These are phyloP conservation scores for Lucifuga dentata DNA, from an alignment of 2,113 vertebrate species.

Conservation along the genomic window DNA sequence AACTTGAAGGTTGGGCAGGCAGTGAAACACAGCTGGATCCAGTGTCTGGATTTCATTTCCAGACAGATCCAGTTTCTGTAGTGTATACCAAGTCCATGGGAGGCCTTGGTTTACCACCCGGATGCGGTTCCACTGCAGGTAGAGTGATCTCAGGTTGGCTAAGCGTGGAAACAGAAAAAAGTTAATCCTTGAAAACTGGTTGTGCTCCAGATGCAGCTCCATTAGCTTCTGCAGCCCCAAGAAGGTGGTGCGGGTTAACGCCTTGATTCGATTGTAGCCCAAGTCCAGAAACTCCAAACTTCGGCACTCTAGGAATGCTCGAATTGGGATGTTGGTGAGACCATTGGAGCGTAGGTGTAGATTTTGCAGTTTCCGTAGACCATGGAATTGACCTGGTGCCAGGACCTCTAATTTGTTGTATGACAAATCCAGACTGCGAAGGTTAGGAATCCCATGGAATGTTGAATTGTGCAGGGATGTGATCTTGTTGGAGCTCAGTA, in stretches of 20 bases:
- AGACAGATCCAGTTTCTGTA: slow-evolving; percentile 98
- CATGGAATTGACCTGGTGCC: slow-evolving; percentile 95
- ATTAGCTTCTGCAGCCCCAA: slow-evolving; percentile 93
- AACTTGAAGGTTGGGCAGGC: slow-evolving; percentile 95
- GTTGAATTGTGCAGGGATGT: slow-evolving; percentile 94
- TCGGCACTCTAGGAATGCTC: slow-evolving; percentile 95
- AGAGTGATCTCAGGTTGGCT: slow-evolving; percentile 94
- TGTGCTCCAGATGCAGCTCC: slow-evolving; percentile 97
- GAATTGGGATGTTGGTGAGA: slow-evolving; percentile 91
- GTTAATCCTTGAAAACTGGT: slow-evolving; percentile 98
- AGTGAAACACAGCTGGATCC: slow-evolving; percentile 95
- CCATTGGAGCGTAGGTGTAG: slow-evolving; percentile 95
- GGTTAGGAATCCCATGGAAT: slow-evolving; percentile 96
- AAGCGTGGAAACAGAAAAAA: slow-evolving; percentile 98
- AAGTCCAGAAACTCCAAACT: slow-evolving; percentile 98
- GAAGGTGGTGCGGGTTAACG: slow-evolving; percentile 94
- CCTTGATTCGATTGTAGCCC: slow-evolving; percentile 96
- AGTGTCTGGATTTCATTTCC: slow-evolving; percentile 95
- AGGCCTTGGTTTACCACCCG: slow-evolving; percentile 94
- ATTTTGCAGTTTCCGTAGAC: slow-evolving; percentile 94
- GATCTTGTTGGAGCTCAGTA: slow-evolving; percentile 97
- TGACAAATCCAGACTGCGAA: slow-evolving; percentile 96
- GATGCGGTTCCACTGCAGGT: slow-evolving; percentile 98
- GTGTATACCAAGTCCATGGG: slow-evolving; percentile 97
- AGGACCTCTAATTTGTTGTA: slow-evolving; percentile 96